Evolutionary conservation across 2,113 vertebrate species (phyloP), one percentile per base, ranked within the genome.

Genomic region (Protobothrops mucrosquamatus): DNA sequence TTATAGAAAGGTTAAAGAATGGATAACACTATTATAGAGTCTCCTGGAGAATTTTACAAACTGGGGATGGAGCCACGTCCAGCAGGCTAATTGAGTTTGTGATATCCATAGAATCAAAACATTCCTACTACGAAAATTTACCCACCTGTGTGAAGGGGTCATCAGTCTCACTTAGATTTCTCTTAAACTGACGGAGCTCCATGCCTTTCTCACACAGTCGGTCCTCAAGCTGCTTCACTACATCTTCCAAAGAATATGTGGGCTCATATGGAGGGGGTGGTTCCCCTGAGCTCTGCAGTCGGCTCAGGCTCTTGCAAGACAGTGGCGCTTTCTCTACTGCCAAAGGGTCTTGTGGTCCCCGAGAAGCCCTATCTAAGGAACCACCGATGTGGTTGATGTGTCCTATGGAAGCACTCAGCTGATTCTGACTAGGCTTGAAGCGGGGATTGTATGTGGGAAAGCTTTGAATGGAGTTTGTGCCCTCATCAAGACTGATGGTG

Each of bases 371-470:
- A 92, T 99, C 99, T 97, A 99, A 96, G 34, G 99, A 99, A 89
- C 99, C 99, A 20, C 98, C 98, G 0, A 99, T 99, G 95, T 99
- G 99, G 96, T 99, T 99, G 95, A 99, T 98, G 96, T 99, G 98
- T 93, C 99, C 99, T 97, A 99, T 97, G 6, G 99, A 99, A 92
- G 99, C 99, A 0, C 99, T 99, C 97, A 99, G 99, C 94, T 99
- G 98, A 94, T 97, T 94, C 57, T 98, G 97, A 61, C 98, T 97
- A 20, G 98, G 98, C 86, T 98, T 98, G 94, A 98, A 98, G 11
- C 98, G 98, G 24, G 98, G 98, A 74, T 98, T 97, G 0, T 99
- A 99, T 1, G 98, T 98, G 0, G 98, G 98, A 93, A 99, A 98
- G 81, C 99, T 99, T 97, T 98, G 99, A 96, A 99, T 98, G 93